A percentile compares a stretch with the other conserved stretches of the same genome.
These are phyloP conservation scores for Apamea sordens DNA, from an alignment of 2,888 invertebrate species.

Conservation along the genomic window DNA sequence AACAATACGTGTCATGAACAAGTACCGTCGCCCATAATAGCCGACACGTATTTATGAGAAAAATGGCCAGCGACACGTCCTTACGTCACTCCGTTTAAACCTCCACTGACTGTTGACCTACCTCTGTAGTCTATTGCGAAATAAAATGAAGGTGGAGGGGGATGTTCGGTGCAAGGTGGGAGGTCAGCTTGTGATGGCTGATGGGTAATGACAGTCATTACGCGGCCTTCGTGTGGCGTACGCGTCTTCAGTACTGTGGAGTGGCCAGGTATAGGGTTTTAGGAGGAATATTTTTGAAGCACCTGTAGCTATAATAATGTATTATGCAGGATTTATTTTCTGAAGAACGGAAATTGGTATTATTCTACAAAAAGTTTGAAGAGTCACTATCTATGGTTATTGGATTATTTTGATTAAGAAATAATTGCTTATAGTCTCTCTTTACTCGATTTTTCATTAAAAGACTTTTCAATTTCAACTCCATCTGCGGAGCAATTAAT, in stretches of 20 bases:
- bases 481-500: constrained; percentile 24
- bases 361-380: background rate
- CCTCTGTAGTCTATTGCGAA: constrained; percentile 7
- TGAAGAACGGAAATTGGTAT: background rate
- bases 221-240: constrained; percentile 75
- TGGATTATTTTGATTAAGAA: background rate
- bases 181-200: constrained; percentile 64
- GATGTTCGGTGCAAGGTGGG: constrained; percentile 27
- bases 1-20: constrained; percentile 57
- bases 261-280: constrained; percentile 36
- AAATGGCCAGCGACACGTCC: constrained; percentile 53
- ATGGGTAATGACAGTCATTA: constrained; percentile 81
- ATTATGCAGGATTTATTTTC: background rate
- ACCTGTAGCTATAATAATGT: background rate
- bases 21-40: constrained; percentile 46
- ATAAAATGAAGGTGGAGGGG: constrained; percentile 18
- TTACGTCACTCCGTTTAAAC: constrained; percentile 42
- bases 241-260: constrained; percentile 67
- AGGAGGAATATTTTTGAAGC: background rate
- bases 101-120: constrained; percentile 49
- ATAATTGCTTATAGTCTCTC: constrained; percentile 4
- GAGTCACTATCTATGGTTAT: no score
- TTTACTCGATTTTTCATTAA: constrained; percentile 15
- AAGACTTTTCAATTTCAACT: constrained; percentile 30
- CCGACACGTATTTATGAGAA: constrained; percentile 58